Evolutionary conservation across 1,140 invertebrate genomes (phyloP), one percentile per base, ranked within the genome.

Genomic region (Musca domestica): DNA sequence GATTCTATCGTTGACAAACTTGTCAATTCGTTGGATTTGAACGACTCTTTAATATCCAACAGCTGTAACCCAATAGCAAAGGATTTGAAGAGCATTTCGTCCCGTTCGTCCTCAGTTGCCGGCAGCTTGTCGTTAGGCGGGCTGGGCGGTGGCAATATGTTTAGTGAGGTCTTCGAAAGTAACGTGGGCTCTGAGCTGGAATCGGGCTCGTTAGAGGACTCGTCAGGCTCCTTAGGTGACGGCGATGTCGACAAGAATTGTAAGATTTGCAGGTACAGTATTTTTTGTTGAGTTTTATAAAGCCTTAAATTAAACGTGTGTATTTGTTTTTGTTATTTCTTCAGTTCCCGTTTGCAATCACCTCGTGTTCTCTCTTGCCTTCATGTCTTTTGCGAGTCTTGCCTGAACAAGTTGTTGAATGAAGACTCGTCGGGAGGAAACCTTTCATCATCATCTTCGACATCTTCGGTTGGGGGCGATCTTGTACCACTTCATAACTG

Each of bases 331-430:
- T 68, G 4, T 1, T 22, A 67, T 25, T 14, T 0, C 23, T 61
- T 49, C 51, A 77, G 73, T 73, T 73, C 76, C 75, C 91, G 90
- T 73, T 84, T 93, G 71, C 88, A 87, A 74, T 87, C 87, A 75
- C 95, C 95, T 51, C 88, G 94, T 72, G 90, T 96, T 48, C 86
- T 98, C 70, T 89, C 90, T 70, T 98, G 95, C 83, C 87, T 98
- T 73, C 95, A 97, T 85, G 93, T 94, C 5, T 97, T 95, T 84
- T 97, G 95, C 84, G 91, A 94, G 83, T 85, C 88, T 56, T 98
- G 95, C 77, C 84, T 96, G 70, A 90, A 93, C 74, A 92, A 92
- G 77, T 86, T 92, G 71, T 84, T 92, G 71, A 84, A 89, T 41
- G 89, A 91, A 74, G 91, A 90, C 48, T 64, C 67, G 87, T 90